Evolutionary conservation across 2,888 invertebrate genomes (phyloP), one percentile per base, ranked within the genome.

Genomic region (Hecatera dysodea): DNA sequence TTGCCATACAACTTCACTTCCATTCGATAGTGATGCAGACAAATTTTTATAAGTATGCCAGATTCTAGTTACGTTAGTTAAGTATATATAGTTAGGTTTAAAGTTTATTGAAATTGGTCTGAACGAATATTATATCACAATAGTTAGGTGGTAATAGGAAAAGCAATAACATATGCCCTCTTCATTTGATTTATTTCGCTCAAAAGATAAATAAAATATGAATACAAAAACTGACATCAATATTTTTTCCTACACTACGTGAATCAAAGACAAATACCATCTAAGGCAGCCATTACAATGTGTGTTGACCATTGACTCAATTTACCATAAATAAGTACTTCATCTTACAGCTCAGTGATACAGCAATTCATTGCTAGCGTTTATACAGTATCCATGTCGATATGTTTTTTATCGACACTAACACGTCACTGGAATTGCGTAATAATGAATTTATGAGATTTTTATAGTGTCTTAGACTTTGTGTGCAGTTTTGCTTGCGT

Each of bases 321-420:
- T 75, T 83, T 84, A 84, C 48, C 83, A 84, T 83, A 79, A 83
- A 81, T 77, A 83, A 76, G 62, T 75, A 71, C 75, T 81, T 72
- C 22, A 79, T 84, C 80, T 80, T 77, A 64, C 69, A 73, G 39
- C 69, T 48, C 71, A 82, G 69, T 82, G 80, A 78, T 84, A 80
- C 80, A 77, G 42, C 83, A 72, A 88, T 88, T 87, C 81, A 88
- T 87, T 88, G 83, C 82, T 82, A 87, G 69, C 79, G 76, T 83
- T 85, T 80, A 67, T 60, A 71, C 80, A 72, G 80, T 89, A 90
- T 90, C 90, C 86, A 91, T 90, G 83, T 89, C 87, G 86, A 87
- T 84, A 86, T 80, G 76, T 61, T 75, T 70, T 90, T 90, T 89
- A 85, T 89, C 81, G 86, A 87, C 59, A 63, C 67, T 42, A 48